Percentiles rank a stretch among this genome's conserved stretches.
Evolutionary conservation across 2,888 invertebrate genomes (phyloP).

Genomic region (Chrysolina oricalcia): DNA sequence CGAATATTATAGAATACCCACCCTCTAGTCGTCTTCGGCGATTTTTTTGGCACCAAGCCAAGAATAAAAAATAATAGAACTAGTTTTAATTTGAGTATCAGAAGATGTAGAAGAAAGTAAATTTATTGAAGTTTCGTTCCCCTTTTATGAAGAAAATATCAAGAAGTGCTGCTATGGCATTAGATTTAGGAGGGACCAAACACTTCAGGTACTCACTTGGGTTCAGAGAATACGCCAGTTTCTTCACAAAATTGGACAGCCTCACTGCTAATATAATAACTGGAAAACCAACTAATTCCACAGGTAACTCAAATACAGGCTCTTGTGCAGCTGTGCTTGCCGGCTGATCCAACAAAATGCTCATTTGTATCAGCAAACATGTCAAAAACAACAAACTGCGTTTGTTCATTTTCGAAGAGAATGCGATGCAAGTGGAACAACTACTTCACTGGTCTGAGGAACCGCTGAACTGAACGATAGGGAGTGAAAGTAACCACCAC

Average conservation of each 20-base stretch:
- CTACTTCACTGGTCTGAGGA: slow-evolving; percentile 42
- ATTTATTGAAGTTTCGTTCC: too few relatives aligned
- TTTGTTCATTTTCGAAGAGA: slow-evolving; percentile 59
- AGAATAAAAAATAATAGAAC: too few relatives aligned
- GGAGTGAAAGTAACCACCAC: slow-evolving; percentile 69
- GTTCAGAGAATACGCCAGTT: slow-evolving; percentile 85
- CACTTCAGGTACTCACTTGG: slow-evolving; percentile 78
- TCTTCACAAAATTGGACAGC: slow-evolving; percentile 87
- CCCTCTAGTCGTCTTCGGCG: too few relatives aligned
- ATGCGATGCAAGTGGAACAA: slow-evolving; percentile 40
- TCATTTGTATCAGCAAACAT: slow-evolving; percentile 38
- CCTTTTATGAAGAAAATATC: too few relatives aligned
- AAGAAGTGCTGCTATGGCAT: too few relatives aligned
- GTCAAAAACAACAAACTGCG: slow-evolving; percentile 47
- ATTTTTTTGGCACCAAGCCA: too few relatives aligned
- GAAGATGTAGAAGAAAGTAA: too few relatives aligned
- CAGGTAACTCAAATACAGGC: slow-evolving; percentile 83
- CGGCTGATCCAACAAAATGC: slow-evolving; percentile 52
- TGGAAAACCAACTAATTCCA: slow-evolving; percentile 89
- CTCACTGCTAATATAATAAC: slow-evolving; percentile 86
- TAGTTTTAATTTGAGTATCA: too few relatives aligned
- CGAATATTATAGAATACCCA: too few relatives aligned
- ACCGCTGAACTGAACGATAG: slow-evolving; percentile 58
- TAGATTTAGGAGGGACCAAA: too few relatives aligned
- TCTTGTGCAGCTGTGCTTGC: slow-evolving; percentile 61